These are phyloP conservation scores for Botia almorhae DNA, from an alignment of 2,797 vertebrate species.

Conservation along the genomic window DNA sequence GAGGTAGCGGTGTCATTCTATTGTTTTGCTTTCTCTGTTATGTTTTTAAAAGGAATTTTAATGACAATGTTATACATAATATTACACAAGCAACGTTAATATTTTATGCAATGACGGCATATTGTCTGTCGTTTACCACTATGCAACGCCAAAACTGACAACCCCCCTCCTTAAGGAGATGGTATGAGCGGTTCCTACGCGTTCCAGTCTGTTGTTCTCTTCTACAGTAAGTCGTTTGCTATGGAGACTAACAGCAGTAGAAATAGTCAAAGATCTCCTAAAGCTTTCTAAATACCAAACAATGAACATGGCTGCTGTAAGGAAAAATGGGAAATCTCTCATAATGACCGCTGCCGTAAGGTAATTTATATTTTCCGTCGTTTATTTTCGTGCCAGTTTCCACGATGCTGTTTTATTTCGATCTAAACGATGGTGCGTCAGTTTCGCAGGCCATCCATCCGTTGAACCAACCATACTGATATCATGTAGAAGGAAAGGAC, in stretches of 20 bases:
- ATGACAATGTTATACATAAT: neutral
- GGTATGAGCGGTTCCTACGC: slow-evolving; percentile 78
- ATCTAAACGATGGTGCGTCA: slow-evolving; percentile 1
- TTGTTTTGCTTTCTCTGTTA: neutral
- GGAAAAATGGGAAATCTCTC: slow-evolving; percentile 69
- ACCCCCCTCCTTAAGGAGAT: slow-evolving; percentile 48
- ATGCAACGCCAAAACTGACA: neutral
- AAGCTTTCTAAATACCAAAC: slow-evolving; percentile 43
- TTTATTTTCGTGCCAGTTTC: slow-evolving; percentile 12
- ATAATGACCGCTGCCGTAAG: slow-evolving; percentile 76
- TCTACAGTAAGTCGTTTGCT: slow-evolving; percentile 66
- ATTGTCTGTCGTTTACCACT: neutral
- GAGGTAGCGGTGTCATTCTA: neutral
- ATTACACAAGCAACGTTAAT: neutral
- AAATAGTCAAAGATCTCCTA: slow-evolving; percentile 33
- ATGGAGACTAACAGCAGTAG: slow-evolving; percentile 65
- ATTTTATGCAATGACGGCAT: neutral
- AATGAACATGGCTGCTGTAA: slow-evolving; percentile 70
- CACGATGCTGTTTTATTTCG: slow-evolving; percentile 30
- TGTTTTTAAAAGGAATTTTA: neutral
- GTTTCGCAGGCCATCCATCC: slow-evolving; percentile 13
- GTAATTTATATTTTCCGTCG: slow-evolving; percentile 63
- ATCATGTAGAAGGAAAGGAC: neutral
- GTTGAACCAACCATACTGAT: neutral
- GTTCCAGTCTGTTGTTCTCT: slow-evolving; percentile 63